Evolutionary conservation across 2,113 vertebrate species (phyloP), one percentile per base, ranked within the genome.

Genomic region (Ceyx margarethae): DNA sequence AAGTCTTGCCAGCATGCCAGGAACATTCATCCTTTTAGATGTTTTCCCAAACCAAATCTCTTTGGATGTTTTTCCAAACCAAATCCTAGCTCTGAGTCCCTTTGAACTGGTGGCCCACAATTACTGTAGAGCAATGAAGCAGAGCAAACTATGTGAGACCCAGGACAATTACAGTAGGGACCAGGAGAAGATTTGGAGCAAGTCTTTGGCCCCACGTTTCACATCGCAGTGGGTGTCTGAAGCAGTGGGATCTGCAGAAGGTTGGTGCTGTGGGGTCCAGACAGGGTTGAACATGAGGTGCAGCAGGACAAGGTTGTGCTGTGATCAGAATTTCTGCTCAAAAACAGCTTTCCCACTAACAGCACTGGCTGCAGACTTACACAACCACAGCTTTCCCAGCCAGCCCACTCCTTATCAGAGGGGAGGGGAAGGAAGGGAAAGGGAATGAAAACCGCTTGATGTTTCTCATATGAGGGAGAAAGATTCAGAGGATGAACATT

Each of bases 181-280:
- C 16, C 40, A 43, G n/a, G 26, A 78, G 22, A 72, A 22, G 21
- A 15, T 60, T 33, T 71, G 68, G 65, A 64, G 9, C 2, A 5
- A 58, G 79, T 37, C 54, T 25, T 68, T 53, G 56, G 42, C 45
- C 17, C 51, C 22, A 5, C 31, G 28, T 51, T 88, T 61, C 37
- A 46, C 45, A 31, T 19, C 1, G 4, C 50, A 73, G 22, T 9
- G 31, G 14, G 33, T 62, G 23, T 45, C 45, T 22, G 15, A 35
- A 83, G 73, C 51, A n/a, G 35, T 1, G 2, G 65, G 37, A 51
- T 69, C 58, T 77, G 76, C 35, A 73, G 66, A 74, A 26, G 31
- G 8, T 10, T 40, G 0, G 0, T 51, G 19, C 62, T 28, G 0
- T 5, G 23, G 79, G 50, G 68, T 56, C 40, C 62, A 72, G 35